A percentile compares a stretch with the other conserved stretches of the same genome.
phyloP scores from a whole-genome alignment of 2,888 invertebrate species.

The Hirtodrosophila histrioides region DNA sequence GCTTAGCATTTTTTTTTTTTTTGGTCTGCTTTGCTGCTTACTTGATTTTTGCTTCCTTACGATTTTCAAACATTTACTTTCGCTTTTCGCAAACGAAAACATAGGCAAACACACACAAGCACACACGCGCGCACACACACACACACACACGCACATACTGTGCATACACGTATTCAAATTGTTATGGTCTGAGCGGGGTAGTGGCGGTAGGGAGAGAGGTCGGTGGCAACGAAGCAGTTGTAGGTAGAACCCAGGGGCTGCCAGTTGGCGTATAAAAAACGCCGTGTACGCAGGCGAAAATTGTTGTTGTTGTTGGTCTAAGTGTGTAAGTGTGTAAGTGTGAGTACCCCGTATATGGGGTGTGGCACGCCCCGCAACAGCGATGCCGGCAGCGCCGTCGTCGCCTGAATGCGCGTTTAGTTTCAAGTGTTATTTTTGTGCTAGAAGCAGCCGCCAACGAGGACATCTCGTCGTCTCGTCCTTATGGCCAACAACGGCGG shows the following conservation, averaged over 20 bases:
- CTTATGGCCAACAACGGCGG: slow-evolving; percentile 27
- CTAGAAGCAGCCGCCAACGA: slow-evolving; percentile 69
- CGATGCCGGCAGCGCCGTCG: slow-evolving; percentile 42
- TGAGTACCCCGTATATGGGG: slow-evolving; percentile 9
- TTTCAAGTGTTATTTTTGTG: slow-evolving; percentile 80
- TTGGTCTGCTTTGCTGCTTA: slow-evolving; percentile 58
- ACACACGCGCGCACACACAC: slow-evolving; percentile 13
- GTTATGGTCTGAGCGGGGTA: slow-evolving; percentile 30
- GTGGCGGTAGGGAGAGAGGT: background rate
- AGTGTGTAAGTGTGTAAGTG: background rate
- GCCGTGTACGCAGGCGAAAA: slow-evolving; percentile 77
- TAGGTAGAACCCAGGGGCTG: slow-evolving; percentile 48
- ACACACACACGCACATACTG: slow-evolving; percentile 19
- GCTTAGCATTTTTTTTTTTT: slow-evolving; percentile 23
- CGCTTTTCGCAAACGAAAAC: slow-evolving; percentile 76
- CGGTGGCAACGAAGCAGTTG: slow-evolving; percentile 6
- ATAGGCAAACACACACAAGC: slow-evolving; percentile 58
- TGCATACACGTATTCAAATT: slow-evolving; percentile 67
- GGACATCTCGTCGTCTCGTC: slow-evolving; percentile 56
- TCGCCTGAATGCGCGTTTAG: slow-evolving; percentile 76
- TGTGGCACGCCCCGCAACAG: slow-evolving; percentile 42
- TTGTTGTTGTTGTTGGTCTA: slow-evolving; percentile 48
- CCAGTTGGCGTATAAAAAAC: slow-evolving; percentile 63
- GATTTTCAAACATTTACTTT: slow-evolving; percentile 81
- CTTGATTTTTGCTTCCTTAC: slow-evolving; percentile 77